These are phyloP conservation scores for Cygnus buccinator DNA, from an alignment of 2,113 vertebrate species.

Conservation along the genomic window DNA sequence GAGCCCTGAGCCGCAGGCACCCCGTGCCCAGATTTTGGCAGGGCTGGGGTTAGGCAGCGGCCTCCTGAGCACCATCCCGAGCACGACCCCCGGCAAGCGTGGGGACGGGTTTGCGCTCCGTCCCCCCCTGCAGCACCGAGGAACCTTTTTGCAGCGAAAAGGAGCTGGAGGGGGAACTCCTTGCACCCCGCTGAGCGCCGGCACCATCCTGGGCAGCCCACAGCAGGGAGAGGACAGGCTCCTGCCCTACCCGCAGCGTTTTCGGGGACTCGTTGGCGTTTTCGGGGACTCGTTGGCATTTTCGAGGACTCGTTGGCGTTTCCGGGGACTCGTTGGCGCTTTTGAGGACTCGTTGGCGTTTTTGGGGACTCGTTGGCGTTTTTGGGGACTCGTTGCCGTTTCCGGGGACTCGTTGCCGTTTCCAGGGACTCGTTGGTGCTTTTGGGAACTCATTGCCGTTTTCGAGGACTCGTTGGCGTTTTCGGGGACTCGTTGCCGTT, in stretches of 20 bases:
- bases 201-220: not conserved
- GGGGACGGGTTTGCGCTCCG: not conserved
- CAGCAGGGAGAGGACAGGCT: not conserved
- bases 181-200: not conserved
- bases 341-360: too few species aligned
- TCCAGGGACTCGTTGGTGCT: too few species aligned
- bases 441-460: too few species aligned
- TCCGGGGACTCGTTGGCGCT: not conserved
- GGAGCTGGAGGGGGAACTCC: not conserved
- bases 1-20: rapidly evolving
- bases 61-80: not conserved
- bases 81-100: rapidly evolving
- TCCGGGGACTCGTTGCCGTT: too few species aligned
- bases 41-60: not conserved
- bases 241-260: not conserved
- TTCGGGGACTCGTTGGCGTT: not conserved
- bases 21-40: rapidly evolving
- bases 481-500: not conserved
- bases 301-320: not conserved
- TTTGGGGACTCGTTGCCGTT: too few species aligned
- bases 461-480: not conserved
- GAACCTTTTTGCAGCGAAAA: not conserved
- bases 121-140: not conserved
- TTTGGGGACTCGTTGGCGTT: too few species aligned
- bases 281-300: too few species aligned